A percentile compares a stretch with the other conserved stretches of the same genome.
These are phyloP conservation scores for Chaunax sp. DNA, from an alignment of 2,797 vertebrate species.

Conservation along the genomic window DNA sequence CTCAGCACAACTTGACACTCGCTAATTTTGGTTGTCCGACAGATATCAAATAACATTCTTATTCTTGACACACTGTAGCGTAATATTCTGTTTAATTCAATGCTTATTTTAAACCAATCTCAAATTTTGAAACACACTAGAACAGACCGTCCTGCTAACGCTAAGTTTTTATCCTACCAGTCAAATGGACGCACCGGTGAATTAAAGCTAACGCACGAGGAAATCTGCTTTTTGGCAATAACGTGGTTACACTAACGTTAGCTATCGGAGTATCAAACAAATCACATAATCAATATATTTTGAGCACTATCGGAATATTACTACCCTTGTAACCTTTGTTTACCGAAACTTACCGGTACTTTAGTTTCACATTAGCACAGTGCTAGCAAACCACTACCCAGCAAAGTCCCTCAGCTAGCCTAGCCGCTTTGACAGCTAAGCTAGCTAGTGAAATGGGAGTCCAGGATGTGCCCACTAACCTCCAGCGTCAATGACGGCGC, in stretches of 20 bases:
- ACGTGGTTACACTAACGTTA: background rate
- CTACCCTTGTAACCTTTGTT: background rate
- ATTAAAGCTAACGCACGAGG: too few relatives aligned
- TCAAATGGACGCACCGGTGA: too few relatives aligned
- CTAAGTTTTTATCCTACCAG: too few relatives aligned
- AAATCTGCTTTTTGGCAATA: background rate
- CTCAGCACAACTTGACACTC: background rate
- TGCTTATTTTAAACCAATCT: too few relatives aligned
- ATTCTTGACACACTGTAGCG: too few relatives aligned
- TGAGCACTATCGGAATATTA: background rate
- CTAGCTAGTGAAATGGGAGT: slow-evolving; percentile 66
- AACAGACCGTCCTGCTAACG: too few relatives aligned
- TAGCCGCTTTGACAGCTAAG: slow-evolving; percentile 30
- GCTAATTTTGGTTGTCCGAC: background rate
- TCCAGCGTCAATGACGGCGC: slow-evolving; percentile 77
- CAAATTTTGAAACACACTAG: too few relatives aligned
- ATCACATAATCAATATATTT: background rate
- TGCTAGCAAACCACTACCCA: background rate
- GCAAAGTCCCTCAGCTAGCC: slow-evolving; percentile 2
- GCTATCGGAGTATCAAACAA: too few relatives aligned
- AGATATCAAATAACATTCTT: background rate
- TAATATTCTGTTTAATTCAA: too few relatives aligned
- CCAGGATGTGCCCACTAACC: slow-evolving; percentile 63
- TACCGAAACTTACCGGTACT: background rate
- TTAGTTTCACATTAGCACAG: slow-evolving; percentile 1